Percentiles rank a stretch among this genome's conserved stretches.
Conservation (phyloP, 2,888 invertebrate species). For the Meandrusa payeni region DNA sequence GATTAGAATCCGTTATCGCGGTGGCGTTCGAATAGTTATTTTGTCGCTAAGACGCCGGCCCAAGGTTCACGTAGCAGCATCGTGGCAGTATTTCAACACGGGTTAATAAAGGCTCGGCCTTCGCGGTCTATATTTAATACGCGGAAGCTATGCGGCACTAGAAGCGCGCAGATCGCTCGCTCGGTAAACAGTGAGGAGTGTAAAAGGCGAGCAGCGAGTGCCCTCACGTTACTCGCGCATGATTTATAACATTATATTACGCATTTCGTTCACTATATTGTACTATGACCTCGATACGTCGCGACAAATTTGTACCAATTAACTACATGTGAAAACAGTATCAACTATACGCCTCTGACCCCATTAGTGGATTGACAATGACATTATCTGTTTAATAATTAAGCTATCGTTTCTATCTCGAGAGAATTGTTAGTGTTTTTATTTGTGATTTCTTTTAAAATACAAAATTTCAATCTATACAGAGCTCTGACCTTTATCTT, state of each 20-base stretch:
- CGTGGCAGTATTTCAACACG: constrained; percentile 40
- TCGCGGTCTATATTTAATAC: constrained; percentile 75
- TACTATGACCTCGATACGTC: constrained; percentile 41
- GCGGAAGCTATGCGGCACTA: constrained; percentile 69
- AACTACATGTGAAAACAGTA: constrained; percentile 20
- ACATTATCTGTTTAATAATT: constrained; percentile 8
- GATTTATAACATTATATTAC: constrained; percentile 31
- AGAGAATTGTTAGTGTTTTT: too few relatives aligned
- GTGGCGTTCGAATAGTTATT: constrained; percentile 15
- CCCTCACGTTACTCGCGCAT: constrained; percentile 37
- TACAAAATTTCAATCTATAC: neutral
- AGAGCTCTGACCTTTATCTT: constrained; percentile 7
- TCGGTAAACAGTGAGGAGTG: constrained; percentile 63
- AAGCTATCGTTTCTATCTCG: too few relatives aligned
- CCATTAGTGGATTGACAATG: constrained; percentile 13
- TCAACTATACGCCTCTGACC: constrained; percentile 19
- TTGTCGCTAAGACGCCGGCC: constrained; percentile 36
- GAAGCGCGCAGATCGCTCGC: constrained; percentile 59
- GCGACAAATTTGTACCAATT: constrained; percentile 20
- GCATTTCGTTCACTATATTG: constrained; percentile 29
- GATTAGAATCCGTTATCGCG: constrained; percentile 30
- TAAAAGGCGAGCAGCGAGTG: constrained; percentile 45
- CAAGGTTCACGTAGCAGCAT: constrained; percentile 55
- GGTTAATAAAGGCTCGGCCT: constrained; percentile 66
- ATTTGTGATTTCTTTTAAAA: too few relatives aligned